Evolutionary conservation across 2,113 vertebrate species (phyloP), one percentile per base, ranked within the genome.

Genomic region (Myxocyprinus asiaticus): DNA sequence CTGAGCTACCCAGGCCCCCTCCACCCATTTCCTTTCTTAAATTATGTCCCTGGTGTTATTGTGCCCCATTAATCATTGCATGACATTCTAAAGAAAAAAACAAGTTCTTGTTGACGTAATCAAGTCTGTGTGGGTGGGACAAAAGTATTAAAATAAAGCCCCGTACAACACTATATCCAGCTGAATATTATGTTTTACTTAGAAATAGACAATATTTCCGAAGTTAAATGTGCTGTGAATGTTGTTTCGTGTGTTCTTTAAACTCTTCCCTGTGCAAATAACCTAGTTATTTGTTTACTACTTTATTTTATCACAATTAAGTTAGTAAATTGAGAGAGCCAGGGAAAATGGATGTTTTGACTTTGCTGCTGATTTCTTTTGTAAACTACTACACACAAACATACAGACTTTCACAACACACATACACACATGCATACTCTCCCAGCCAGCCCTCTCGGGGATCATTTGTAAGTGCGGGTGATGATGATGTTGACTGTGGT

Each of bases 401-500:
- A 33, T 3, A 33, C 22, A 56, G 59, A 76, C n/a, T 64, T 47
- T 10, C n/a, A 65, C 48, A 53, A 10, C 59, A 7, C 55, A 10
- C 22, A 10, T 47, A 7, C 55, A 10, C 22, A 17, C 50, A 70
- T 22, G 69, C 66, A 70, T 4, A 70, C 59, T 33, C 47, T 10
- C 51, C 4, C 58, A 33, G 47, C 69, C 63, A 7, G 14, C 22
- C 9, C 53, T 3, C 62, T 58, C 42, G 56, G 45, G 77, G 76
- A 76, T 77, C 73, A 83, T 91, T 86, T 86, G 83, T 87, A 84
- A 88, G 87, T 82, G 83, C 81, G 74, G 72, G 56, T 77, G 83
- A 82, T 82, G 64, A 77, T 82, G 85, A 69, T 80, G 85, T 83
- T 87, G 86, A 89, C 86, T 85, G 78, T 80, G 68, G 73, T 82